Conservation (phyloP, 2,113 vertebrate genomes). For the Chascanopsetta lugubris region DNA sequence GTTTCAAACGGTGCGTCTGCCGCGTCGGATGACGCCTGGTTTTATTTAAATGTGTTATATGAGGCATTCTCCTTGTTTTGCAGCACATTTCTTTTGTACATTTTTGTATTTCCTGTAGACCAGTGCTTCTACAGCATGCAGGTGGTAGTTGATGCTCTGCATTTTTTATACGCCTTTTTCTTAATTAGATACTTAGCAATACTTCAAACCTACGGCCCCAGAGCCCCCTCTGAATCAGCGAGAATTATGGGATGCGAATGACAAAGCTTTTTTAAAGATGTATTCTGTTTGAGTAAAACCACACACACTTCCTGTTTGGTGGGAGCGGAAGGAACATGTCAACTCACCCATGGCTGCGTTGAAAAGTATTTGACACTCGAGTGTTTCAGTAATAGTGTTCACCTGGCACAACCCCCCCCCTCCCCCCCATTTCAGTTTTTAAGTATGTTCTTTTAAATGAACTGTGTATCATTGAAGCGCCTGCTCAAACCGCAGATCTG, state of each 20-base stretch:
- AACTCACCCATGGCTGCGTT: constrained; percentile 13
- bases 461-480: constrained; percentile 7
- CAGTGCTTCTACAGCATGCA: constrained; percentile 82
- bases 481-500: neutral
- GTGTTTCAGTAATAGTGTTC: constrained; percentile 17
- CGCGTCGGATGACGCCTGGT: constrained; percentile 80
- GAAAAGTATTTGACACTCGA: neutral
- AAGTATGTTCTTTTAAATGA: constrained; percentile 57
- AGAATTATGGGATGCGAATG: constrained; percentile 57
- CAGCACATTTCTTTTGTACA: constrained; percentile 81
- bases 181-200: constrained; percentile 76
- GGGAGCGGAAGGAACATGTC: constrained; percentile 17
- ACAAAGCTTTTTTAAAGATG: constrained; percentile 51
- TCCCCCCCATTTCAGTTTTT: constrained; percentile 19
- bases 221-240: constrained; percentile 42
- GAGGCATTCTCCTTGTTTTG: constrained; percentile 74
- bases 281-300: constrained; percentile 26
- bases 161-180: constrained; percentile 80
- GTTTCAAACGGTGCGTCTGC: constrained; percentile 69
- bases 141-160: constrained; percentile 78
- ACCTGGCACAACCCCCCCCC: neutral
- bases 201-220: constrained; percentile 66
- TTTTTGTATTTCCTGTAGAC: constrained; percentile 80
- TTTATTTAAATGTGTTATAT: constrained; percentile 78
- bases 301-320: constrained; percentile 8